Evolutionary conservation across 2,113 vertebrate genomes (phyloP), one percentile per base, ranked within the genome.

Genomic region (Cairina moschata): DNA sequence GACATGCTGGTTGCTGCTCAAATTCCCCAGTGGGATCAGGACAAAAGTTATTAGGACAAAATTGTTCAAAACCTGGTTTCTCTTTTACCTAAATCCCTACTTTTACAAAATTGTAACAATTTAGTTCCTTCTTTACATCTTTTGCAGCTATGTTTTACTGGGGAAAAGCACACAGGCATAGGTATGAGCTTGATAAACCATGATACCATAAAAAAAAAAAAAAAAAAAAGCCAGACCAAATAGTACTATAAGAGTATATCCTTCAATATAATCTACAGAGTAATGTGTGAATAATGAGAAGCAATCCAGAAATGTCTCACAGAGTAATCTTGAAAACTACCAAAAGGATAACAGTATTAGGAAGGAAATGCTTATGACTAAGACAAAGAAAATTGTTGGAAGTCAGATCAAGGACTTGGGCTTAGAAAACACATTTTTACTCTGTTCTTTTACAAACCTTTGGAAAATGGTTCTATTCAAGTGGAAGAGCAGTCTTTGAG

Each of bases 11-110:
- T 77, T 40, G 68, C 86, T 86, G 59, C 60, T 88, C 65, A 92
- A 78, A 91, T 88, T 74, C 76, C 65, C 86, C 38, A 5, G 54
- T 22, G 91, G 59, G 79, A 96, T 91, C 88, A 81, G 86, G 40
- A 40, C 12, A 40, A 40, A 74, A 78, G 65, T 81, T 93, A 81
- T 67, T 74, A 92, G 86, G 76, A 59, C 3, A 83, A 22, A 88
- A 67, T 55, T 88, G 36, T 77, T 92, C 65, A 59, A 77, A 90
- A 56, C 17, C 22, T 42, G 29, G 1, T 59, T 59, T 77, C 60
- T 75, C 34, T 90, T 91, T 46, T 50, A 46, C 63, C 55, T 86
- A 58, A 62, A 11, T 8, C 31, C 8, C 17, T 73, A 42, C 32
- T 81, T 96, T 69, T 63, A 55, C 29, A 52, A 73, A 94, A 86